These are phyloP conservation scores for Suncus etruscus DNA, from an alignment of 2,113 vertebrate species.

Conservation along the genomic window DNA sequence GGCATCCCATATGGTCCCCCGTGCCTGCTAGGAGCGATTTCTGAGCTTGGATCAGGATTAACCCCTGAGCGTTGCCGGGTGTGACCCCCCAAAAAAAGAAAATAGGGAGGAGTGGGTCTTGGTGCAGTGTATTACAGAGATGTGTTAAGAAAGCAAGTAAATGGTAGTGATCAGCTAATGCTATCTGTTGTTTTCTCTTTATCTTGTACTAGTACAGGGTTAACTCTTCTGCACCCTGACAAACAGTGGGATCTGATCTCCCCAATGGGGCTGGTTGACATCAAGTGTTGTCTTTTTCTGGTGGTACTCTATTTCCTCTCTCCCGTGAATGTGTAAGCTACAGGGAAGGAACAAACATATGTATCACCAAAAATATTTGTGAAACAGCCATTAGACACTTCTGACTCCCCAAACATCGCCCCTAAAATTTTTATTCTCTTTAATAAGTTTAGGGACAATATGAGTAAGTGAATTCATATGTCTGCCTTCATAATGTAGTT, in stretches of 20 bases:
- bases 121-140: not conserved
- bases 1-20: no score
- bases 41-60: no score
- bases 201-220: not conserved
- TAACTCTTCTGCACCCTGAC: not conserved
- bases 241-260: not conserved
- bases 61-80: no score
- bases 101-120: not conserved
- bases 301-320: not conserved
- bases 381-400: not conserved
- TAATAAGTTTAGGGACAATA: not conserved
- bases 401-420: not conserved
- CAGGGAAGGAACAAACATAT: not conserved
- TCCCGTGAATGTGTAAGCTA: not conserved
- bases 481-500: not conserved
- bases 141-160: not conserved
- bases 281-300: not conserved
- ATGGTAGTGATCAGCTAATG: no score
- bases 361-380: not conserved
- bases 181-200: not conserved
- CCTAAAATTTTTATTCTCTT: not conserved
- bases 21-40: no score
- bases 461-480: not conserved
- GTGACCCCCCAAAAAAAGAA: no score
- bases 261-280: not conserved